Percentiles rank a stretch among this genome's conserved stretches.
Conservation (phyloP, 2,888 invertebrate genomes). For the Sesia apiformis region DNA sequence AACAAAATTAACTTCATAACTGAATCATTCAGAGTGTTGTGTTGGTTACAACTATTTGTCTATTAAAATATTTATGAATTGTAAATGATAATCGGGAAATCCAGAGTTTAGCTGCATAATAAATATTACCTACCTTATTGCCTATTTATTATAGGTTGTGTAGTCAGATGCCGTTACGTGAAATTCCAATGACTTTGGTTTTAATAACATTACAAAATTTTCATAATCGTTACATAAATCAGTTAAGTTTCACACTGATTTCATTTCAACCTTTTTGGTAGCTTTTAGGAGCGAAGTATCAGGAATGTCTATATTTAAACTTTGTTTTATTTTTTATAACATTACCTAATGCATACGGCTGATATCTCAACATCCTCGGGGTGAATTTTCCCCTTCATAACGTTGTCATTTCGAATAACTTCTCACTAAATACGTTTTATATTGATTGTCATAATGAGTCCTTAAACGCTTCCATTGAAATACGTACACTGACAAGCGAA, state of each 20-base stretch:
- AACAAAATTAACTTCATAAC: not conserved
- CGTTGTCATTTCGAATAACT: conserved; percentile 32
- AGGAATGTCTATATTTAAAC: too few relatives aligned
- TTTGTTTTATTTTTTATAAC: too few relatives aligned
- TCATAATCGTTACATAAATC: too few relatives aligned
- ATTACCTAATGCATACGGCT: conserved; percentile 21
- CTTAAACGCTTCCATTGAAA: not conserved
- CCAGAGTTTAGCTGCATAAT: not conserved
- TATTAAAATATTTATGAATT: not conserved
- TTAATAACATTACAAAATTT: too few relatives aligned
- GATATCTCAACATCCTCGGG: conserved; percentile 51
- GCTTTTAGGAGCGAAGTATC: too few relatives aligned
- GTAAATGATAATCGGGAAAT: not conserved
- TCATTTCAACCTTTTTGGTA: too few relatives aligned
- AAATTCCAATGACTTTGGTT: conserved; percentile 24
- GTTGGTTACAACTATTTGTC: too few relatives aligned
- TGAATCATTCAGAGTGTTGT: too few relatives aligned
- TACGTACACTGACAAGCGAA: too few relatives aligned
- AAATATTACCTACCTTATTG: not conserved
- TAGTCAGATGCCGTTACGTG: conserved; percentile 27
- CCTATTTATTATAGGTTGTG: conserved; percentile 24
- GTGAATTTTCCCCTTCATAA: conserved; percentile 28
- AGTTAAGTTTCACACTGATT: too few relatives aligned
- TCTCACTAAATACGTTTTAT: conserved; percentile 28
- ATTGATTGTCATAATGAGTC: conserved; percentile 23